Conservation (phyloP, 2,888 invertebrate genomes). For the Plagiodera versicolora region DNA sequence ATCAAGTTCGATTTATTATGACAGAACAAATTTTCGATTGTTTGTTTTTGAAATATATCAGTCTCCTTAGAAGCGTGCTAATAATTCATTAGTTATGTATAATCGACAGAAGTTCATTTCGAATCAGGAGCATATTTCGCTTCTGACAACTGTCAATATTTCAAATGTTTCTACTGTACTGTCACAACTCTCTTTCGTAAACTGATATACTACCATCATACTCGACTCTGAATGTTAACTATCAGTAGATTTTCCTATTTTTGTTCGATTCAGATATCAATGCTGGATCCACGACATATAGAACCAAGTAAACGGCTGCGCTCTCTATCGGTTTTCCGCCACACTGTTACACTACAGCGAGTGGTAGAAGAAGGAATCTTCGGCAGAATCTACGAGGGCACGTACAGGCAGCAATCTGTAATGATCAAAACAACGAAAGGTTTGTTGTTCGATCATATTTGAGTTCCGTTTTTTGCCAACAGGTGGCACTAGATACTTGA, state of each 20-base stretch:
- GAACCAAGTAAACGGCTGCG: conserved; percentile 66
- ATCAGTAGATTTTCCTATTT: no score
- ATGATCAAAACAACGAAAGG: conserved; percentile 86
- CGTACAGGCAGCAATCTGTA: conserved; percentile 72
- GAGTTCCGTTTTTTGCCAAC: background rate
- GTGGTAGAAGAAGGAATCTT: conserved; percentile 83
- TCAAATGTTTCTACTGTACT: no score
- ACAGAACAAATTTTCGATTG: no score
- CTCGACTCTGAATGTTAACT: background rate
- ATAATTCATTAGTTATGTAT: no score
- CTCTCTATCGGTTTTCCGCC: conserved; percentile 62
- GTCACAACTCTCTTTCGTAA: no score
- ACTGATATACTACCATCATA: no score
- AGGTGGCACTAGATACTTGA: background rate
- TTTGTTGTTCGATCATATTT: conserved; percentile 55
- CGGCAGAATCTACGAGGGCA: conserved; percentile 80
- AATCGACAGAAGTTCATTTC: no score
- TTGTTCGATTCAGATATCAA: conserved; percentile 38
- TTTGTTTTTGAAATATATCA: no score
- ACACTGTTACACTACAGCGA: conserved; percentile 63
- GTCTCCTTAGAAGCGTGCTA: no score
- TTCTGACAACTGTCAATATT: no score
- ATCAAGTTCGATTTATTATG: no score
- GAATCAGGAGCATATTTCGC: no score
- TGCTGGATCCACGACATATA: conserved; percentile 45